A percentile compares a stretch with the other conserved stretches of the same genome.
phyloP scores from a whole-genome alignment of 2,113 vertebrate species.

The Vidua macroura region DNA sequence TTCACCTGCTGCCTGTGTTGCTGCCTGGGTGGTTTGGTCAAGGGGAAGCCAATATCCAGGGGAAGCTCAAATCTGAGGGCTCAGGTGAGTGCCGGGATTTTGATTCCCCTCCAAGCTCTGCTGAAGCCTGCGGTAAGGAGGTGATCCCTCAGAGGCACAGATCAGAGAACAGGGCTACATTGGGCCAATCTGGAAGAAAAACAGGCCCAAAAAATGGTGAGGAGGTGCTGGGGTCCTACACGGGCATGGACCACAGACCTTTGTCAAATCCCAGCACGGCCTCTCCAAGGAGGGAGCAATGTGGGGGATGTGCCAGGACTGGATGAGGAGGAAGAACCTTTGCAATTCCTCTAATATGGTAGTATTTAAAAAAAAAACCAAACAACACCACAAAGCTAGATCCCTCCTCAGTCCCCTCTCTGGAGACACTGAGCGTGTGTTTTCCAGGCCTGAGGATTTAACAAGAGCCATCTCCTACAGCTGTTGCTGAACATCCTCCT shows the following conservation, averaged over 20 bases:
- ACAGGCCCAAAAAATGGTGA: not conserved
- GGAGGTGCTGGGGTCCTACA: not conserved
- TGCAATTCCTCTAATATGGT: not conserved
- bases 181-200: not conserved
- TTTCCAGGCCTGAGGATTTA: conserved; percentile 10
- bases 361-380: not conserved
- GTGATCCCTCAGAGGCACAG: not conserved
- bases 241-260: not conserved
- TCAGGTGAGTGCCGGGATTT: not conserved
- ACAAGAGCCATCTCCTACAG: not conserved
- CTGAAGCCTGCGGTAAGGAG: not conserved
- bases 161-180: accelerated
- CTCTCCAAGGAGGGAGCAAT: accelerated
- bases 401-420: not conserved
- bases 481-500: not conserved
- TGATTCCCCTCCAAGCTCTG: not conserved
- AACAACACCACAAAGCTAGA: not conserved
- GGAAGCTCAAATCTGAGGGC: not conserved
- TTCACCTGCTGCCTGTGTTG: not conserved
- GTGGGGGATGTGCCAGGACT: not conserved
- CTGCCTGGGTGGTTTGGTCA: not conserved
- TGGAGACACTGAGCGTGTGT: not conserved
- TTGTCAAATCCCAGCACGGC: not conserved
- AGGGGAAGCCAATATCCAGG: not conserved
- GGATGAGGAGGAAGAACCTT: not conserved